These are phyloP conservation scores for Crossocerus cetratus DNA, from an alignment of 2,888 invertebrate genomes.

Conservation along the genomic window DNA sequence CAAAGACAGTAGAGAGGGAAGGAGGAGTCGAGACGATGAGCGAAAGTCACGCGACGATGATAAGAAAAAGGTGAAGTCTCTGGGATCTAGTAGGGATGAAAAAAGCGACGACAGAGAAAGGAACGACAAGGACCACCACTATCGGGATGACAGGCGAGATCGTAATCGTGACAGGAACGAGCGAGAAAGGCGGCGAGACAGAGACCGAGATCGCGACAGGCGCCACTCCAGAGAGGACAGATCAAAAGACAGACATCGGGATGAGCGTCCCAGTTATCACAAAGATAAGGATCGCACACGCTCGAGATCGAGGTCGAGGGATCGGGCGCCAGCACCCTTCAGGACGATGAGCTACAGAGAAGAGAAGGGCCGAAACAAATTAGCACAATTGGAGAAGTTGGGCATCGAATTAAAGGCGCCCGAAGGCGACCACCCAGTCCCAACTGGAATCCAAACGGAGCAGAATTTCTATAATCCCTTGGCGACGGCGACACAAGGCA, in stretches of 20 bases:
- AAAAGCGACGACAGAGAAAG: slow-evolving; percentile 63
- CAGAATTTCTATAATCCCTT: slow-evolving; percentile 88
- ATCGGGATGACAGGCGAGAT: slow-evolving; percentile 68
- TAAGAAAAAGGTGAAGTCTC: slow-evolving; percentile 63
- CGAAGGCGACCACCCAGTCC: slow-evolving; percentile 57
- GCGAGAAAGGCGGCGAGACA: slow-evolving; percentile 55
- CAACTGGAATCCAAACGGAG: slow-evolving; percentile 58
- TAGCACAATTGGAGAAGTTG: slow-evolving; percentile 78
- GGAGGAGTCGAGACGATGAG: slow-evolving; percentile 66
- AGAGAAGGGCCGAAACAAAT: slow-evolving; percentile 76
- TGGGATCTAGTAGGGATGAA: slow-evolving; percentile 63
- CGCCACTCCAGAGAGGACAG: slow-evolving; percentile 70
- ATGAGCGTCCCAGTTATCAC: slow-evolving; percentile 66
- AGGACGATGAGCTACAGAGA: slow-evolving; percentile 71
- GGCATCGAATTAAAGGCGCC: slow-evolving; percentile 76
- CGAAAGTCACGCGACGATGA: slow-evolving; percentile 67
- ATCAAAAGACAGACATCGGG: slow-evolving; percentile 71
- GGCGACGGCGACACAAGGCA: slow-evolving; percentile 84
- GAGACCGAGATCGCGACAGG: slow-evolving; percentile 66
- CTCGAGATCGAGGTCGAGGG: slow-evolving; percentile 72
- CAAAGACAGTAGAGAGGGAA: slow-evolving; percentile 65
- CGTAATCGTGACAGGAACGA: slow-evolving; percentile 60
- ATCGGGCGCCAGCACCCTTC: slow-evolving; percentile 63
- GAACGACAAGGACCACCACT: slow-evolving; percentile 66
- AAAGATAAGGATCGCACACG: slow-evolving; percentile 73